These are phyloP conservation scores for Andrena bucephala DNA, from an alignment of 2,888 invertebrate species.

Conservation along the genomic window DNA sequence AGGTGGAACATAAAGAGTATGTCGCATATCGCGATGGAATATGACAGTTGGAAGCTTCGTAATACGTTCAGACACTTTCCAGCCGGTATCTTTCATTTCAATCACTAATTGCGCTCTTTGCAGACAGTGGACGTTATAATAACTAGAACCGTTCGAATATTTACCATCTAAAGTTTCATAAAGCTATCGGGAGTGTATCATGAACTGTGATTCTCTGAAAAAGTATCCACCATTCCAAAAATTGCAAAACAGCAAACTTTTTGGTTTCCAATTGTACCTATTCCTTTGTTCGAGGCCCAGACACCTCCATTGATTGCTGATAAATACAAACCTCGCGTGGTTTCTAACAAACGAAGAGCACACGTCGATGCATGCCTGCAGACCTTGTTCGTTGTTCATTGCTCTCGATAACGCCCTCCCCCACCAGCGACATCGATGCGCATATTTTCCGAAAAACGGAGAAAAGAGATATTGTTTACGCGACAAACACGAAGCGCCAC, in stretches of 20 bases:
- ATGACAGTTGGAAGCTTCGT: constrained; percentile 2
- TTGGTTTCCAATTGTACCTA: too few relatives aligned
- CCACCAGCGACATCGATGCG: neutral
- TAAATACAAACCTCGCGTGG: too few relatives aligned
- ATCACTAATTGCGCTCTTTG: neutral
- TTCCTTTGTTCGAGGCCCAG: too few relatives aligned
- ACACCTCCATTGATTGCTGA: too few relatives aligned
- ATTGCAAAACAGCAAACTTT: too few relatives aligned
- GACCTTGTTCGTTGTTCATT: neutral
- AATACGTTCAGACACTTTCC: constrained; percentile 5
- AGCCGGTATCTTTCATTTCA: neutral
- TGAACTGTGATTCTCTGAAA: too few relatives aligned
- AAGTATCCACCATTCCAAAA: too few relatives aligned
- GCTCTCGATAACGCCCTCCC: neutral
- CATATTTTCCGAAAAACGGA: constrained; percentile 1
- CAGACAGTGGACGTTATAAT: neutral
- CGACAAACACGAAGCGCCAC: neutral
- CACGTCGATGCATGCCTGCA: too few relatives aligned
- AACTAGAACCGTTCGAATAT: neutral
- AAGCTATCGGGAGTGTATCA: neutral
- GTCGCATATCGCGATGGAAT: neutral
- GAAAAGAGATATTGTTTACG: constrained; percentile 2
- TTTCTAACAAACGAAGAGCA: too few relatives aligned
- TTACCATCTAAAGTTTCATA: neutral
- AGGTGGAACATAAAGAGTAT: constrained; percentile 23